A percentile compares a stretch with the other conserved stretches of the same genome.
phyloP scores from a whole-genome alignment of 2,113 vertebrate genomes.

The Corythornis vintsioides region DNA sequence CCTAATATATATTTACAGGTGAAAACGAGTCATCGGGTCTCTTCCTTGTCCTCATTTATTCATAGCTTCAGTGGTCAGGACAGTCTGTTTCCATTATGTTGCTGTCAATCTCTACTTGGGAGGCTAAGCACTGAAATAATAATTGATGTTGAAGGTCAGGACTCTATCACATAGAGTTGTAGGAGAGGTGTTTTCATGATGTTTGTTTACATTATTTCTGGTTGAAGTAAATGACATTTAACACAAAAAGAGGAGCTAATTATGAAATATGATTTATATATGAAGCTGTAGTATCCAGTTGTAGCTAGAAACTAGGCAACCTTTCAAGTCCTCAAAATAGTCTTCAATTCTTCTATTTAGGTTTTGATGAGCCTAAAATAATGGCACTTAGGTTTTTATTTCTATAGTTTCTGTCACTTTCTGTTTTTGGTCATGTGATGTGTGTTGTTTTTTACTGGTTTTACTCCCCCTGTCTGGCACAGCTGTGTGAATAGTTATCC shows the following conservation, averaged over 20 bases:
- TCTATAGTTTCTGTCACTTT: background rate
- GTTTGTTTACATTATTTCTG: background rate
- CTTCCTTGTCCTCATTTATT: conserved; percentile 34
- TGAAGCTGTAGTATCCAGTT: background rate
- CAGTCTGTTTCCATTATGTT: background rate
- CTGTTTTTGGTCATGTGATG: background rate
- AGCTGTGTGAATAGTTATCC: background rate
- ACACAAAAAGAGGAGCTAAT: too few relatives aligned
- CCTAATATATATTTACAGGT: conserved; percentile 37
- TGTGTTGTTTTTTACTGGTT: background rate
- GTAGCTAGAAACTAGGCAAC: background rate
- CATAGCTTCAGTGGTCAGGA: background rate
- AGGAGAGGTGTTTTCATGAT: background rate
- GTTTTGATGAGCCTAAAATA: background rate
- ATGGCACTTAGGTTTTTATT: background rate
- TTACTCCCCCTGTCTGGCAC: background rate
- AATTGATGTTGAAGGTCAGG: conserved; percentile 34
- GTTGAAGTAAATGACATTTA: background rate
- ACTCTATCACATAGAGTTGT: background rate
- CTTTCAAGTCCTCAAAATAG: background rate
- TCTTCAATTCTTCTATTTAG: background rate
- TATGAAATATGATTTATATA: background rate
- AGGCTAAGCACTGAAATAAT: conserved; percentile 13
- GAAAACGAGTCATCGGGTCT: conserved; percentile 22
- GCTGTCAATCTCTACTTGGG: conserved; percentile 20